Base-by-base conservation (phyloP, 2,113 vertebrate genomes). In the Psilopsiagon aymara region DNA sequence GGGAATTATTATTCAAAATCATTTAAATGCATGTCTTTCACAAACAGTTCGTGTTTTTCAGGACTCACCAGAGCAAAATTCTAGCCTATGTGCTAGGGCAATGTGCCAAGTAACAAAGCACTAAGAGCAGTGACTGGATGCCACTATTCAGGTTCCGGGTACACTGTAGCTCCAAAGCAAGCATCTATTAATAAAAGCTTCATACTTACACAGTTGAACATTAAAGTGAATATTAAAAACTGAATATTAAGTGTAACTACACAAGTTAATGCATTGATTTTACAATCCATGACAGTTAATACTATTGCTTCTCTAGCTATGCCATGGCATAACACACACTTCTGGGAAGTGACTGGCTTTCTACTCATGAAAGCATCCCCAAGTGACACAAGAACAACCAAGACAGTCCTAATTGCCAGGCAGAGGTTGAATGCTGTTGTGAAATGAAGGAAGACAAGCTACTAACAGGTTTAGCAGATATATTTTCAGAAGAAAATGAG, bases 301-400 rank as follows among this genome's bases (percentile, higher is more conserved):
- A 9, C 11, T 2, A 14, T 13, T 2, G 0, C 33, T 69, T 52
- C 37, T 47, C 27, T 14, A 41, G 35, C 39, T 33, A 3, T 14
- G 15, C 7, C 44, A 44, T 2, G 3, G 29, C 41, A 76, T 41
- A 69, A 8, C 6, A 18, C 0, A 0, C 10, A 9, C 29, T 73
- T 68, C 63, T 73, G 59, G 53, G 57, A 59, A 93, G 55, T 1
- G 9, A n/a, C 7, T 37, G 79, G 44, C 49, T 74, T 82, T 77
- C 71, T 9, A 66, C 15, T 4, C 35, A 37, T 5, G 23, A 24
- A 60, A 69, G 21, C 1, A 1, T 35, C 63, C 39, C 53, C 29
- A 11, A 17, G 49, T 59, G 18, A 24, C 28, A 68, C 15, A 59
- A 28, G 19, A 87, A 76, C 7, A 79, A 69, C 10, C 17, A 70